A percentile compares a stretch with the other conserved stretches of the same genome.
These are phyloP conservation scores for Falco concolor DNA, from an alignment of 2,797 vertebrate species.

Conservation along the genomic window DNA sequence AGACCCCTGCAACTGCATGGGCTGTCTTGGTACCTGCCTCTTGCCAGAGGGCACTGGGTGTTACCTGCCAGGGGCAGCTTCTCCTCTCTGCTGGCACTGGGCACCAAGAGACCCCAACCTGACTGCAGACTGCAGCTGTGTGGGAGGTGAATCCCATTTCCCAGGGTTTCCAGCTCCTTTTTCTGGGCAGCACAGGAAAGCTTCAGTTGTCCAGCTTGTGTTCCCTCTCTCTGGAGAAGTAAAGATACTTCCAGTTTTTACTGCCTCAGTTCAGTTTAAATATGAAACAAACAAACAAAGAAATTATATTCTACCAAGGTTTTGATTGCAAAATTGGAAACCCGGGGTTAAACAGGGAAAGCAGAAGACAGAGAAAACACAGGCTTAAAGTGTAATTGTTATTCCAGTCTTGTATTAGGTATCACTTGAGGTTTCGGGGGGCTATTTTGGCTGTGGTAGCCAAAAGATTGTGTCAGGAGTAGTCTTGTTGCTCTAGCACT, in stretches of 20 bases:
- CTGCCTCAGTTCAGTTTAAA: neutral
- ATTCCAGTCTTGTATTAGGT: neutral
- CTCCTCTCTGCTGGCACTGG: neutral
- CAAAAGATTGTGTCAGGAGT: neutral
- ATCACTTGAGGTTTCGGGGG: neutral
- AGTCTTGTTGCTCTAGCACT: neutral
- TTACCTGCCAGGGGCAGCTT: neutral
- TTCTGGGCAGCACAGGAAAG: neutral
- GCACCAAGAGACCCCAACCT: neutral
- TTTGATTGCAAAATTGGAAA: neutral
- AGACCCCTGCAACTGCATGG: accelerated
- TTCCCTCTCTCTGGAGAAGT: neutral
- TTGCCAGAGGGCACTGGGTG: neutral
- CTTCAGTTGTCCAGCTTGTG: neutral
- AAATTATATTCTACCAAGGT: neutral
- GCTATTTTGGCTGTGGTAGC: neutral
- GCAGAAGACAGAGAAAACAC: neutral
- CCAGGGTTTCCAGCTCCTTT: neutral
- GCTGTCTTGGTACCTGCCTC: neutral
- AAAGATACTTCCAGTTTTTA: neutral
- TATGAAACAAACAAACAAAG: neutral
- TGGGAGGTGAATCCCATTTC: neutral
- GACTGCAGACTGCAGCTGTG: neutral
- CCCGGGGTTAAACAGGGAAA: neutral
- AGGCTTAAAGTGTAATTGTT: neutral